A percentile compares a stretch with the other conserved stretches of the same genome.
Conservation (phyloP, 2,113 vertebrate species). For the Antigone vipio region DNA sequence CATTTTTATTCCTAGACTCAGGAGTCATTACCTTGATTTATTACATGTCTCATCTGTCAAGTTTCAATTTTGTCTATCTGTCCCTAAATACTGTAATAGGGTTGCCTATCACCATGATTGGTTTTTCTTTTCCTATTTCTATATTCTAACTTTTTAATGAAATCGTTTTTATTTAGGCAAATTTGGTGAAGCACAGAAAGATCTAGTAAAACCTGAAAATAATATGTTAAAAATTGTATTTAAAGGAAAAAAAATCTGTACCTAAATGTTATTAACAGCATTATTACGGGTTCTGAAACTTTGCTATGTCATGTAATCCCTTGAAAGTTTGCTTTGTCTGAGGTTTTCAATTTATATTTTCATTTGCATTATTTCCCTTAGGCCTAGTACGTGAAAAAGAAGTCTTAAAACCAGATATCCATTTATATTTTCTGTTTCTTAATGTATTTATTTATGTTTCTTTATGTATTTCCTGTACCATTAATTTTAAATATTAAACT, state of each 20-base stretch:
- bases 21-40: neutral
- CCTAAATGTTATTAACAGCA: neutral
- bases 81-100: neutral
- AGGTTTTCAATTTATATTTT: neutral
- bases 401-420: neutral
- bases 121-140: neutral
- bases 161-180: neutral
- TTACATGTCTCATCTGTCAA: neutral
- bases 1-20: neutral
- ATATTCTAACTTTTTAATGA: neutral
- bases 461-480: neutral
- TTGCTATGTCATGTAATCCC: neutral
- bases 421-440: neutral
- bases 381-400: neutral
- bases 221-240: neutral
- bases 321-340: neutral
- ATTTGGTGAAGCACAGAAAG: neutral
- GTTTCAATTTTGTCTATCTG: neutral
- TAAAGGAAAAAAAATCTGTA: neutral
- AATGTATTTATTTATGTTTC: neutral
- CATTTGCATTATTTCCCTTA: neutral
- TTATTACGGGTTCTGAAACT: neutral
- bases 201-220: neutral
- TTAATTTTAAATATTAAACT: conserved; percentile 55
- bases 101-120: accelerated